Evolutionary conservation across 1,140 invertebrate species (phyloP).

Genomic region (Ceratina calcarata): DNA sequence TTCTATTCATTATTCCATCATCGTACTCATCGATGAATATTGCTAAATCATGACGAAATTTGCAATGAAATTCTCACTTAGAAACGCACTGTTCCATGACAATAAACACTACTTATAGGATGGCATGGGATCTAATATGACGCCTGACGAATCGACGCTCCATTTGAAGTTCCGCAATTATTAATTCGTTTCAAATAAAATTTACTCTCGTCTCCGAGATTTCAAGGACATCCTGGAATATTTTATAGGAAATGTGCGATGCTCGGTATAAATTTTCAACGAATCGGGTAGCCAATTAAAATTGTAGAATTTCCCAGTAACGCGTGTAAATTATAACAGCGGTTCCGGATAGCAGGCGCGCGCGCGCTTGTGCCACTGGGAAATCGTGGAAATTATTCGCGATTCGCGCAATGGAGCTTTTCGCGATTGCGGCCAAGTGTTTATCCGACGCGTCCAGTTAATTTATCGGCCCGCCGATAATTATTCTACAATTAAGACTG

Average conservation of each 20-base stretch:
- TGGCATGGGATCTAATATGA: too few relatives aligned
- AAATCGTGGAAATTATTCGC: conserved; percentile 17
- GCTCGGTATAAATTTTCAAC: conserved; percentile 10
- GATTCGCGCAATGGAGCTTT: not conserved
- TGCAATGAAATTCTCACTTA: too few relatives aligned
- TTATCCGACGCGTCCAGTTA: not conserved
- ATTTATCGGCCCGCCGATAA: conserved; percentile 1
- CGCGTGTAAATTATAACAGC: conserved; percentile 3
- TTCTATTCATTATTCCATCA: conserved; percentile 25
- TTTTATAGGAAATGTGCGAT: too few relatives aligned
- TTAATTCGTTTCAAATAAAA: too few relatives aligned
- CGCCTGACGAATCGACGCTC: too few relatives aligned
- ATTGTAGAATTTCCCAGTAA: conserved; percentile 3
- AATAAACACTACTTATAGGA: too few relatives aligned
- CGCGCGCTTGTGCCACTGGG: not conserved
- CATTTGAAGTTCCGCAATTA: too few relatives aligned
- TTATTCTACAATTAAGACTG: not conserved
- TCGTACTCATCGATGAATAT: not conserved
- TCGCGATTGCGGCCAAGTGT: not conserved
- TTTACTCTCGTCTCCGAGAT: too few relatives aligned
- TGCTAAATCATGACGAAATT: too few relatives aligned
- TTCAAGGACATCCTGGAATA: too few relatives aligned
- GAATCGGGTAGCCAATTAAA: conserved; percentile 23
- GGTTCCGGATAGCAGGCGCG: not conserved
- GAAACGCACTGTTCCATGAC: too few relatives aligned